Percentiles rank a stretch among this genome's conserved stretches.
Evolutionary conservation across 2,888 invertebrate genomes (phyloP).

Genomic region (Chydorus sphaericus): DNA sequence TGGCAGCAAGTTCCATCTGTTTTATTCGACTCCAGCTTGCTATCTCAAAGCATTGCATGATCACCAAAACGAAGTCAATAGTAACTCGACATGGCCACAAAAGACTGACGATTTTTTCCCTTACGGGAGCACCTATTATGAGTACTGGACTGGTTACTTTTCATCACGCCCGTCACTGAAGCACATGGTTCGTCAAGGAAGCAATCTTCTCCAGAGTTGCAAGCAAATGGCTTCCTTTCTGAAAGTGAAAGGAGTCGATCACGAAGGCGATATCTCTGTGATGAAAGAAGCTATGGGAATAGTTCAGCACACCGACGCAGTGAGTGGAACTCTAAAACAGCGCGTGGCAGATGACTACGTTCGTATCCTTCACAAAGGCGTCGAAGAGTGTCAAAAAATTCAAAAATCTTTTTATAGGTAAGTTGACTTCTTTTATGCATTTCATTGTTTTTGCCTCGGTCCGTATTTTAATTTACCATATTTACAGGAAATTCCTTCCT

Average conservation of each 20-base stretch:
- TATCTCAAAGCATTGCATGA: constrained; percentile 65
- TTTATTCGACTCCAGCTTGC: constrained; percentile 76
- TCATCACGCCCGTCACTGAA: constrained; percentile 68
- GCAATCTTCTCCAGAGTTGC: constrained; percentile 57
- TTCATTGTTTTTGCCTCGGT: background rate
- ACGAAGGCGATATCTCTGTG: constrained; percentile 39
- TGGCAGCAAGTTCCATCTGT: constrained; percentile 21
- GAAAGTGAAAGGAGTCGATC: constrained; percentile 34
- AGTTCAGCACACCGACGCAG: constrained; percentile 77
- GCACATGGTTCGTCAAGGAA: constrained; percentile 56
- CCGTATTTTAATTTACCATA: constrained; percentile 19
- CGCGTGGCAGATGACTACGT: constrained; percentile 81
- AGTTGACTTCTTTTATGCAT: constrained; percentile 27
- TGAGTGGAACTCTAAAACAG: constrained; percentile 76
- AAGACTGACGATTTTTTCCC: constrained; percentile 85
- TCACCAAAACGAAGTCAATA: constrained; percentile 44
- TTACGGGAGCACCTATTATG: constrained; percentile 66
- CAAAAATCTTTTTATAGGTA: constrained; percentile 43
- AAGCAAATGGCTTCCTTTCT: constrained; percentile 56
- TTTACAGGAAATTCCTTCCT: constrained; percentile 35
- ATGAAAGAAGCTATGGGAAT: constrained; percentile 29
- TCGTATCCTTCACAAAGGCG: constrained; percentile 49
- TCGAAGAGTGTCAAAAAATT: constrained; percentile 42
- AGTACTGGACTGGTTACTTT: constrained; percentile 90
- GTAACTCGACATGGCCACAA: constrained; percentile 46